Conservation (phyloP, 2,113 vertebrate species). For the Tetrax tetrax region DNA sequence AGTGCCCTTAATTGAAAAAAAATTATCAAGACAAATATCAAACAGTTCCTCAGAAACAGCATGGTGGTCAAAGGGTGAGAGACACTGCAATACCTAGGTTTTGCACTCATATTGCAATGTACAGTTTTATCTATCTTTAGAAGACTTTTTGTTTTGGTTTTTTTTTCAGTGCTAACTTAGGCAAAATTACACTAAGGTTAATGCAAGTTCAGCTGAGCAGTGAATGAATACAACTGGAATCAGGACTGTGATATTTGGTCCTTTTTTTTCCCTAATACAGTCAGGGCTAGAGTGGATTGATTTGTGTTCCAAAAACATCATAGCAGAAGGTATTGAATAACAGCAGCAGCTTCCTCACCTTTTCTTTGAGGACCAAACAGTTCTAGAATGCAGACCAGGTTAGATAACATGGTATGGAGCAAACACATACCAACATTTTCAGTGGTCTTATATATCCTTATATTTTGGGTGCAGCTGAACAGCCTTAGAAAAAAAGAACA, state of each 20-base stretch:
- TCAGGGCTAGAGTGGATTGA: background rate
- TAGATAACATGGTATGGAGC: background rate
- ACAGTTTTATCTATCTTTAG: background rate
- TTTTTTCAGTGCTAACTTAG: background rate
- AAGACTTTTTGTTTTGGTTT: background rate
- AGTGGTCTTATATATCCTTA: background rate
- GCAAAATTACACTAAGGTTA: background rate
- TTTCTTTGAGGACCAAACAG: background rate
- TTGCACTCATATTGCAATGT: background rate
- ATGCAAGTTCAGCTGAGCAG: background rate
- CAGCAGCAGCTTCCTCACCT: background rate
- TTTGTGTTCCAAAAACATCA: background rate
- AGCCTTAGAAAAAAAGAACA: background rate
- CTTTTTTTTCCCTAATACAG: background rate
- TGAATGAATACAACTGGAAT: background rate
- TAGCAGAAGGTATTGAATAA: background rate
- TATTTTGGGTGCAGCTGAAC: background rate
- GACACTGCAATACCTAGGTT: background rate
- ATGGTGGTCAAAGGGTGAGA: background rate
- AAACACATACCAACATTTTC: background rate
- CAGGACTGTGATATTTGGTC: background rate
- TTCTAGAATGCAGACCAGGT: background rate
- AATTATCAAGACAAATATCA: background rate
- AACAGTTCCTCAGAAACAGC: background rate
- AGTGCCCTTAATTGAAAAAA: background rate